These are phyloP conservation scores for Lepidurus arcticus DNA, from an alignment of 1,140 invertebrate species.

Conservation along the genomic window DNA sequence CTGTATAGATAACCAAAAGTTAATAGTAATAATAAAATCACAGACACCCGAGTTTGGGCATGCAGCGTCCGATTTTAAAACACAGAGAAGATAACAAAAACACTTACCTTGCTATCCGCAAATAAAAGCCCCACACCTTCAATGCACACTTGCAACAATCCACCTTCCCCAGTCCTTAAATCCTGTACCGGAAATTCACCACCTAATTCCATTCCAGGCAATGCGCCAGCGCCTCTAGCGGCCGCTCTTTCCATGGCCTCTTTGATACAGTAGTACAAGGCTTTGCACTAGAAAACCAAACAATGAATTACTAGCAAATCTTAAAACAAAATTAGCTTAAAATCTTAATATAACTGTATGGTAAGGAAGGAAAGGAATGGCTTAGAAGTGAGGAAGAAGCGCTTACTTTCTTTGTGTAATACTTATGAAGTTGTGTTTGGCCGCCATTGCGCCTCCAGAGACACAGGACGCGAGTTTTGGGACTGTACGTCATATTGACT, in stretches of 20 bases:
- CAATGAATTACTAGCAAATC: too few relatives aligned
- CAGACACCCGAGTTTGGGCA: conserved; percentile 2
- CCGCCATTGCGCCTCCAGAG: conserved; percentile 87
- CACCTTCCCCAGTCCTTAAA: conserved; percentile 90
- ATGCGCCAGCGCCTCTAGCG: conserved; percentile 65
- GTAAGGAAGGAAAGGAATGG: neutral
- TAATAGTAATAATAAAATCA: conserved; percentile 22
- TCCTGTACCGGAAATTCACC: conserved; percentile 99
- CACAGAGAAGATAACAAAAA: conserved; percentile 34
- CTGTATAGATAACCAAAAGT: conserved; percentile 30
- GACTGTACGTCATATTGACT: conserved; percentile 99
- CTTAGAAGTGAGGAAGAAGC: neutral
- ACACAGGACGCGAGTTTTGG: conserved; percentile 94
- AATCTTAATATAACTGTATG: neutral
- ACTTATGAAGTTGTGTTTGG: conserved; percentile 93
- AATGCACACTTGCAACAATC: conserved; percentile 96
- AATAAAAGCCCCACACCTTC: conserved; percentile 97
- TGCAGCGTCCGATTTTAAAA: conserved; percentile 9
- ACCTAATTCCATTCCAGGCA: conserved; percentile 74
- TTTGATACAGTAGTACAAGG: conserved; percentile 97
- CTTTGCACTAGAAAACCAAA: conserved; percentile 75
- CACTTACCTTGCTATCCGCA: conserved; percentile 94
- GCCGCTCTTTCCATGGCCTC: conserved; percentile 97
- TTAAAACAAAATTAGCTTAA: conserved; percentile 10
- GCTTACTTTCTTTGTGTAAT: conserved; percentile 94